These are phyloP conservation scores for Bombyx mandarina DNA, from an alignment of 1,140 invertebrate genomes.

Conservation along the genomic window DNA sequence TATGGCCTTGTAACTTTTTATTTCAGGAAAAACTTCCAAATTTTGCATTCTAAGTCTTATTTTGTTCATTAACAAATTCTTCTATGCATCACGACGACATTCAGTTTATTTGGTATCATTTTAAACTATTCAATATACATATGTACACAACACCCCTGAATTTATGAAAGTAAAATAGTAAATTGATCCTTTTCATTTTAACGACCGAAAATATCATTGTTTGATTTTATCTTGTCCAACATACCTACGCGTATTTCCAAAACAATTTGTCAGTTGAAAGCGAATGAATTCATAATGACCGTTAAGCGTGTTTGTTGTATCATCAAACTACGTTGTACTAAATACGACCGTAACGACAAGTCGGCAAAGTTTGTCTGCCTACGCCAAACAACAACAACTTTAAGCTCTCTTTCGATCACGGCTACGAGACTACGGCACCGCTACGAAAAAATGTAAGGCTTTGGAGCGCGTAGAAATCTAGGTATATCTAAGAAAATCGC, in stretches of 20 bases:
- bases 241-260: not conserved
- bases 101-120: no score
- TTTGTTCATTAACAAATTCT: not conserved
- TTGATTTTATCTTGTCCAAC: no score
- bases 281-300: no score
- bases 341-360: not conserved
- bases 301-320: slow-evolving; percentile 9
- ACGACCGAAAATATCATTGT: no score
- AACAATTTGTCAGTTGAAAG: not conserved
- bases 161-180: no score
- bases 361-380: no score
- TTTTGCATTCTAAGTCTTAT: not conserved
- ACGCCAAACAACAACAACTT: no score
- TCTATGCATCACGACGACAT: no score
- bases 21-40: not conserved
- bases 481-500: slow-evolving; percentile 26
- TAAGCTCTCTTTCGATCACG: no score
- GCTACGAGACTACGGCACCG: slow-evolving; percentile 9
- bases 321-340: slow-evolving; percentile 12
- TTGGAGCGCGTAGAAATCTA: slow-evolving; percentile 49
- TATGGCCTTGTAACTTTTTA: not conserved
- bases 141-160: no score
- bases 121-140: no score
- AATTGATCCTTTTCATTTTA: no score
- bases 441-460: slow-evolving; percentile 51